phyloP scores from a whole-genome alignment of 2,113 vertebrate species.

The Strix aluco region DNA sequence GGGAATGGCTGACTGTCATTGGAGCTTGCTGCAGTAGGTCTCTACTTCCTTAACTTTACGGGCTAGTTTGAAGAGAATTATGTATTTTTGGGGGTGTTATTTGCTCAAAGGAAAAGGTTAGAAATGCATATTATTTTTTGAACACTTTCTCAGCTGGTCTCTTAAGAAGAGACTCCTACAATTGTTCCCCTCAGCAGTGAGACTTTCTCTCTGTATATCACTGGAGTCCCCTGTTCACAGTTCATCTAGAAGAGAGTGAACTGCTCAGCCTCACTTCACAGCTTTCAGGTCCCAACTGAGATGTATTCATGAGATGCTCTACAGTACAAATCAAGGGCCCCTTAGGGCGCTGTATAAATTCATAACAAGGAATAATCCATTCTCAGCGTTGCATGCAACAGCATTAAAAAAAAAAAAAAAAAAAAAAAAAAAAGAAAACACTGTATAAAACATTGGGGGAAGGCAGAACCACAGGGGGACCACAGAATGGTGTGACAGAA shows the following conservation, averaged over 20 bases:
- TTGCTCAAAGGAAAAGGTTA: neutral
- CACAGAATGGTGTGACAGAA: neutral
- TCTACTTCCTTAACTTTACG: neutral
- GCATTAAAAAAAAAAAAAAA: neutral
- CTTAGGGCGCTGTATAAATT: constrained; percentile 25
- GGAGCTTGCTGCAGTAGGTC: neutral
- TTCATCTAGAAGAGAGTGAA: constrained; percentile 42
- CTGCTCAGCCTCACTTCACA: constrained; percentile 5
- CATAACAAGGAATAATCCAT: constrained; percentile 48
- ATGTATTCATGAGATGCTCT: constrained; percentile 33
- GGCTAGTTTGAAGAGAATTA: neutral
- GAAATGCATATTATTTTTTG: neutral
- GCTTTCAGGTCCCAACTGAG: neutral
- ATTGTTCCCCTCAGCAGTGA: neutral
- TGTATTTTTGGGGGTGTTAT: neutral
- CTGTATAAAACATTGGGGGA: neutral
- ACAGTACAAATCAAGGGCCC: constrained; percentile 43
- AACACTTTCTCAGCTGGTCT: neutral
- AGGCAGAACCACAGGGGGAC: neutral
- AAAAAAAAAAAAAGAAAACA: neutral
- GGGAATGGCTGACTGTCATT: neutral
- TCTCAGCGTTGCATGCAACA: neutral
- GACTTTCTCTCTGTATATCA: constrained; percentile 36
- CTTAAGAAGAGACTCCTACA: neutral
- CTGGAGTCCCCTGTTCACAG: constrained; percentile 30